Evolutionary conservation across 2,113 vertebrate species (phyloP).

Genomic region (Gambusia holbrooki): DNA sequence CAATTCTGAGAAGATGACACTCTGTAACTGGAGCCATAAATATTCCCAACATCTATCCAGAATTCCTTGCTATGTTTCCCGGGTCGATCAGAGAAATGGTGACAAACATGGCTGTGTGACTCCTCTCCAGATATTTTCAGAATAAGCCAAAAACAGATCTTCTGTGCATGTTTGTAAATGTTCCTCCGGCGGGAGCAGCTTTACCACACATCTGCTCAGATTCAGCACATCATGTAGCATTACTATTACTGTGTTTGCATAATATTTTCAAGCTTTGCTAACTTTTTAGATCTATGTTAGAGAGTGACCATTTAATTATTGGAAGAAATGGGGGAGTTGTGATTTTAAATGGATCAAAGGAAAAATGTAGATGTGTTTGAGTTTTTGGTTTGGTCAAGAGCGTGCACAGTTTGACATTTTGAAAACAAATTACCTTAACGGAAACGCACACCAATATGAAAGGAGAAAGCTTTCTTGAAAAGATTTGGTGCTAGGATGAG

Average conservation of each 20-base stretch:
- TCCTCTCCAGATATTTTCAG: too few species aligned
- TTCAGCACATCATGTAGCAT: not conserved
- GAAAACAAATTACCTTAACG: too few species aligned
- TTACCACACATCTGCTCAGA: not conserved
- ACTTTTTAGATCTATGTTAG: not conserved
- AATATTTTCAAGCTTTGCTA: not conserved
- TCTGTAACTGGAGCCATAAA: not conserved
- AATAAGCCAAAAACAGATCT: not conserved
- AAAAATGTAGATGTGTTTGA: too few species aligned
- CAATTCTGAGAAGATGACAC: not conserved
- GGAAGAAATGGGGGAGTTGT: too few species aligned
- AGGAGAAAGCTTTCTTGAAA: too few species aligned
- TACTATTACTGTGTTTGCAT: not conserved
- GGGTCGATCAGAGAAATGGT: not conserved
- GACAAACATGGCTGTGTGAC: not conserved
- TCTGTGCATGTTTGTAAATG: not conserved
- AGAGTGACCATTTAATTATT: too few species aligned
- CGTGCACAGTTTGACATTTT: too few species aligned
- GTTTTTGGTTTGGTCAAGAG: too few species aligned
- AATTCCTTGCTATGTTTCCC: not conserved
- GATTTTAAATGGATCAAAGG: too few species aligned
- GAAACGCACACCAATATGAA: too few species aligned
- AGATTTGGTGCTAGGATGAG: too few species aligned
- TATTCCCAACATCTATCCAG: not conserved
- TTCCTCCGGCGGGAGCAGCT: not conserved